phyloP scores from a whole-genome alignment of 1,140 invertebrate species.

The Nebria ingens region DNA sequence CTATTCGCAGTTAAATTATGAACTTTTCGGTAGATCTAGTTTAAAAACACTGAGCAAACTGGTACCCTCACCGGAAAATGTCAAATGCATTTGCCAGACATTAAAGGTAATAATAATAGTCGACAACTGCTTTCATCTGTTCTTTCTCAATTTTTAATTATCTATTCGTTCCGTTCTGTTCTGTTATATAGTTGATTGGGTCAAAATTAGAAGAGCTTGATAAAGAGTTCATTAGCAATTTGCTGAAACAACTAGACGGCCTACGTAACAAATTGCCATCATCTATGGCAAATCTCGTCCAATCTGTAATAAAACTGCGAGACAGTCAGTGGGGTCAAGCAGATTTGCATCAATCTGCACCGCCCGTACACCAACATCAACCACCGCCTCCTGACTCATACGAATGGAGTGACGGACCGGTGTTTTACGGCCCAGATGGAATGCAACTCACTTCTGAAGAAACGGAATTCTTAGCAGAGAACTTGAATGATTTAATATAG shows the following conservation, averaged over 20 bases:
- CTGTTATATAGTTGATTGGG: constrained; percentile 26
- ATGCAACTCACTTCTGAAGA: constrained; percentile 39
- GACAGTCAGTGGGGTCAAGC: constrained; percentile 24
- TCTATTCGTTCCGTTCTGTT: constrained; percentile 3
- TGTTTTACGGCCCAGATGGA: constrained; percentile 41
- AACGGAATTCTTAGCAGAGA: constrained; percentile 33
- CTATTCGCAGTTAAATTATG: constrained; percentile 11
- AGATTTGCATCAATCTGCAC: background rate
- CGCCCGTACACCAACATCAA: background rate
- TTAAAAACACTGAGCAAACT: constrained; percentile 9
- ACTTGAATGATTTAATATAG: constrained; percentile 13
- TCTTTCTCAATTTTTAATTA: background rate
- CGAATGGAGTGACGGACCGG: constrained; percentile 29
- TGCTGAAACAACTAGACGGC: constrained; percentile 15
- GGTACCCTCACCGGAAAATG: constrained; percentile 31
- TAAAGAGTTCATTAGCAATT: constrained; percentile 19
- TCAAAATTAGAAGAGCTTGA: constrained; percentile 28
- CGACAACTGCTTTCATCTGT: background rate
- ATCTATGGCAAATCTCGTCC: constrained; percentile 21
- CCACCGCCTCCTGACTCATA: constrained; percentile 5
- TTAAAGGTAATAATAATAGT: constrained; percentile 34
- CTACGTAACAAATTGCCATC: constrained; percentile 17
- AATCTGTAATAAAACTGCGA: constrained; percentile 25
- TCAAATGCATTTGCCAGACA: constrained; percentile 44
- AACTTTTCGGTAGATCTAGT: background rate